Conservation (phyloP, 2,888 invertebrate species). For the Dasysyrphus tricinctus region DNA sequence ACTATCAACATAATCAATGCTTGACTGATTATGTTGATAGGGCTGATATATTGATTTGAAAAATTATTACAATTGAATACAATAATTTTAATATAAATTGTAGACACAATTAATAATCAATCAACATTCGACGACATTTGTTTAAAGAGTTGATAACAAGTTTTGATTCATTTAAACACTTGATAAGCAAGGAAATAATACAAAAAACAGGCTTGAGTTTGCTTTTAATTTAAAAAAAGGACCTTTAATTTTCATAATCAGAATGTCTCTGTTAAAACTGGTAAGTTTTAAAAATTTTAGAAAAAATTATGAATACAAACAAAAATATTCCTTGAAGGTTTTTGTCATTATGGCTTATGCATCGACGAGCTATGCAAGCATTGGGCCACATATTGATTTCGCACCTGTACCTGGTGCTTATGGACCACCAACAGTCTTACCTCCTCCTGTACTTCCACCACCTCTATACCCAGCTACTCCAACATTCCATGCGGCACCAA, state of each 20-base stretch:
- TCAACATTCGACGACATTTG: constrained; percentile 76
- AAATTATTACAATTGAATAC: constrained; percentile 12
- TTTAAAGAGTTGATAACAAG: constrained; percentile 53
- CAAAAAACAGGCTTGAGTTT: neutral
- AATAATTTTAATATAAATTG: constrained; percentile 80
- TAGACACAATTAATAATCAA: constrained; percentile 77
- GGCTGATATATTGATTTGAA: neutral
- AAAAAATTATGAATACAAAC: neutral
- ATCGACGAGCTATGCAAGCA: constrained; percentile 50
- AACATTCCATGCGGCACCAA: constrained; percentile 49
- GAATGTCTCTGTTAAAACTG: constrained; percentile 63
- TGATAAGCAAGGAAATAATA: neutral
- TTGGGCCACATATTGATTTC: constrained; percentile 63
- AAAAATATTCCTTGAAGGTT: neutral
- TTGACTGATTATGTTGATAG: no score
- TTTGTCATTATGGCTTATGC: constrained; percentile 44
- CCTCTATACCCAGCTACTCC: constrained; percentile 42
- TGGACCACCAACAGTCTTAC: constrained; percentile 46
- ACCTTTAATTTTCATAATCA: constrained; percentile 8
- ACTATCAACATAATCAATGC: constrained; percentile 6
- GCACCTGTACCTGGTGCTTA: constrained; percentile 49
- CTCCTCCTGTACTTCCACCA: constrained; percentile 21
- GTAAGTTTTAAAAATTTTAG: constrained; percentile 23
- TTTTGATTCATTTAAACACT: constrained; percentile 22
- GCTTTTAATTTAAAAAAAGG: constrained; percentile 15